Evolutionary conservation across 2,797 vertebrate genomes (phyloP).

Genomic region (Sciurus vulgaris): DNA sequence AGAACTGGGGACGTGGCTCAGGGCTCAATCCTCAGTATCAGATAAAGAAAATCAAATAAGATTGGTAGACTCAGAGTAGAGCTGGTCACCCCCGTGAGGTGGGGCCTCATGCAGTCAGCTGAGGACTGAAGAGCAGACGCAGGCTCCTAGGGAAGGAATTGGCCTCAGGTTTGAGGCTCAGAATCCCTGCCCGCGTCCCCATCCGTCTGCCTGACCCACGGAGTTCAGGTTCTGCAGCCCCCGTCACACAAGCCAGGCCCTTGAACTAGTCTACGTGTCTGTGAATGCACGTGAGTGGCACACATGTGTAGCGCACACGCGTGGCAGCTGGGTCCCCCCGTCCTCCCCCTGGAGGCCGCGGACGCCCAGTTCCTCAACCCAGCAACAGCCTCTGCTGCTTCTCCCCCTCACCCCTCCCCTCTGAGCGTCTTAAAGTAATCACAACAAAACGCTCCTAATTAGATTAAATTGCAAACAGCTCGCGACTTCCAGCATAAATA

Average conservation of each 20-base stretch:
- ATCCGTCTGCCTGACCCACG: background rate
- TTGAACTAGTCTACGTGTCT: background rate
- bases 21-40: no score
- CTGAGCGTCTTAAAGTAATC: background rate
- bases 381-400: no score
- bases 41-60: no score
- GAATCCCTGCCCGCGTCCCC: background rate
- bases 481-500: background rate
- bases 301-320: background rate
- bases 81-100: background rate
- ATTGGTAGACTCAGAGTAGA: background rate
- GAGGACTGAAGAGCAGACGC: background rate
- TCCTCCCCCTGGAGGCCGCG: background rate
- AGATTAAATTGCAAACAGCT: background rate
- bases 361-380: background rate
- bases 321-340: no score
- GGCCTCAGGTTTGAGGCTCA: background rate
- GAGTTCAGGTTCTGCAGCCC: background rate
- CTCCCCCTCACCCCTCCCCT: background rate
- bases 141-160: background rate
- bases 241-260: background rate
- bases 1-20: no score
- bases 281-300: background rate
- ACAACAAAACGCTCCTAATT: background rate
- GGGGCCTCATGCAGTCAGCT: background rate